Percentiles rank a stretch among this genome's conserved stretches.
Evolutionary conservation across 53 echinoderm and acorn worm species (phyloP).

Genomic region (Actinopyga echinites): DNA sequence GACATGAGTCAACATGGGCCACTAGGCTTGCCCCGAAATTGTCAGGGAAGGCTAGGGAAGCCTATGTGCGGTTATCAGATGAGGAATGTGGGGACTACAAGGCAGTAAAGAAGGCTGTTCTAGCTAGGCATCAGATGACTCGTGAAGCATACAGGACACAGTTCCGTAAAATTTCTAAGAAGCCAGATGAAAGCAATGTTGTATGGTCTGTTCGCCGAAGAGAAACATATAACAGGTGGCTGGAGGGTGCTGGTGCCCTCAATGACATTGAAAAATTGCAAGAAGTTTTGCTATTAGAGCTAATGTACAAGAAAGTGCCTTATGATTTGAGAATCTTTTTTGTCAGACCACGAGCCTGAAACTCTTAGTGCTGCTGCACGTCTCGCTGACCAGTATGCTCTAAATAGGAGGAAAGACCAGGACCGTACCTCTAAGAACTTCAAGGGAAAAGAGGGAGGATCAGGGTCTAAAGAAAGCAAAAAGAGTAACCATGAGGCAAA

Average conservation of each 20-base stretch:
- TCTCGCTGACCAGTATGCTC: neutral
- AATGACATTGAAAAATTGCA: neutral
- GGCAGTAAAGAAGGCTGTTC: neutral
- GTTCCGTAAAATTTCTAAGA: neutral
- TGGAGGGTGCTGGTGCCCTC: neutral
- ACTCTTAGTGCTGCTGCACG: neutral
- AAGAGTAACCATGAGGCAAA: neutral
- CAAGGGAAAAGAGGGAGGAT: too few species aligned
- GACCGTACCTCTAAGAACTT: neutral
- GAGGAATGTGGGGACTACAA: neutral
- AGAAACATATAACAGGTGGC: neutral
- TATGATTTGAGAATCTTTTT: neutral
- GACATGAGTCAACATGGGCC: slow-evolving; percentile 3
- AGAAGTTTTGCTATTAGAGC: neutral
- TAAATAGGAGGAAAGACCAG: neutral
- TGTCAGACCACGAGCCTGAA: neutral
- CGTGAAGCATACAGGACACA: neutral
- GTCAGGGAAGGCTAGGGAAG: neutral
- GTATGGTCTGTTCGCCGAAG: neutral
- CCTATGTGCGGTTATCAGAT: neutral
- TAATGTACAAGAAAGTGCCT: neutral
- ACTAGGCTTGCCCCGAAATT: neutral
- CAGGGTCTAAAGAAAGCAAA: neutral
- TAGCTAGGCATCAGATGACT: neutral
- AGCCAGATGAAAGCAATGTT: neutral